A percentile compares a stretch with the other conserved stretches of the same genome.
Evolutionary conservation across 2,888 invertebrate species (phyloP).

Genomic region (Boloria euphrosyne): DNA sequence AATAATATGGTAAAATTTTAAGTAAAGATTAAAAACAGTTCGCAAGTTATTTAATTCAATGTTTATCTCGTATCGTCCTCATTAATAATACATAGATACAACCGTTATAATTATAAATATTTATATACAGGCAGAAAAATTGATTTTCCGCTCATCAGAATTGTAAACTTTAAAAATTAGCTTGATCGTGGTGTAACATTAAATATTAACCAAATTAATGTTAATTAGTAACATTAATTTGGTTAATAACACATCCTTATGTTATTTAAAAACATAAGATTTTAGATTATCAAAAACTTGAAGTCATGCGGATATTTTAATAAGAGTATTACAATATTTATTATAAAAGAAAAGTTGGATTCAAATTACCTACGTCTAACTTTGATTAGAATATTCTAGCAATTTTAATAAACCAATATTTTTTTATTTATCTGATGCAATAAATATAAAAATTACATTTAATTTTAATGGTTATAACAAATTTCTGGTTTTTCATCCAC

Average conservation of each 20-base stretch:
- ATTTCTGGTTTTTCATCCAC: conserved; percentile 2
- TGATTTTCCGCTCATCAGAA: conserved; percentile 8
- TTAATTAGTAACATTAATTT: conserved; percentile 11
- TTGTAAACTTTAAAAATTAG: not conserved
- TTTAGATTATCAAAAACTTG: not conserved
- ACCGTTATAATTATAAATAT: not conserved
- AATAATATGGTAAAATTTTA: too few relatives aligned
- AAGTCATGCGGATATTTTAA: not conserved
- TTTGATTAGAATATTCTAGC: not conserved
- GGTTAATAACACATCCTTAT: not conserved
- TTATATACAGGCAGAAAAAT: not conserved
- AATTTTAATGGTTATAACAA: conserved; percentile 1
- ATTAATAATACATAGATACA: not conserved
- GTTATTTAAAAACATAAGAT: not conserved
- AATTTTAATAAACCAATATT: not conserved
- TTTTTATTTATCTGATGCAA: not conserved
- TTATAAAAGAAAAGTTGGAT: too few relatives aligned
- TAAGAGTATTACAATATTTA: not conserved
- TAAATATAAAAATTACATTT: conserved; percentile 3
- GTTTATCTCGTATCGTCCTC: not conserved
- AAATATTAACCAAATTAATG: not conserved
- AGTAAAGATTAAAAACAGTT: too few relatives aligned
- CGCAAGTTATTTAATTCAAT: not conserved
- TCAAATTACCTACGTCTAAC: too few relatives aligned
- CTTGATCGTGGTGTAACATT: not conserved